These are phyloP conservation scores for Autographa pulchrina DNA, from an alignment of 2,888 invertebrate genomes.

Conservation along the genomic window DNA sequence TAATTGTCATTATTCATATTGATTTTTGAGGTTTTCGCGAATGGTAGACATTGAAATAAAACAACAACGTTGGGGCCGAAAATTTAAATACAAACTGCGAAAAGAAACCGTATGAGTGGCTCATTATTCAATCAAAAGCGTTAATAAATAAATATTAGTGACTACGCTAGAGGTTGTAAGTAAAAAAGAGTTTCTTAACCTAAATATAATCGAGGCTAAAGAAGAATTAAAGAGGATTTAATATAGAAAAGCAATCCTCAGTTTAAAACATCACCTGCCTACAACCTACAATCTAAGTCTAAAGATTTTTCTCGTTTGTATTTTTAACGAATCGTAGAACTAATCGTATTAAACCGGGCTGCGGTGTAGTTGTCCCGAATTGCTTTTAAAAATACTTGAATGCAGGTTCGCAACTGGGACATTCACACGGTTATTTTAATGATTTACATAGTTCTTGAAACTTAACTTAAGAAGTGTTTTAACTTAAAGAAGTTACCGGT, in stretches of 20 bases:
- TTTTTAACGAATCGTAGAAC: slow-evolving; percentile 25
- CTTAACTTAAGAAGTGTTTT: slow-evolving; percentile 1
- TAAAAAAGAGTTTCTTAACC: no score
- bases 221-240: background rate
- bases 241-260: slow-evolving; percentile 6
- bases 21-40: no score
- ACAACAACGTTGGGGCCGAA: no score
- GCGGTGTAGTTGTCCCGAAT: slow-evolving; percentile 20
- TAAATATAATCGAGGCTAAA: background rate
- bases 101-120: no score
- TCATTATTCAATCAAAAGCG: no score
- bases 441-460: background rate
- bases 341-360: slow-evolving; percentile 41
- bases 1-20: no score
- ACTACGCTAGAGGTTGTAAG: no score
- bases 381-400: slow-evolving; percentile 19
- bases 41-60: no score
- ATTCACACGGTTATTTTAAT: slow-evolving; percentile 8
- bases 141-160: no score
- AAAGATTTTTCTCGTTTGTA: background rate
- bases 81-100: no score
- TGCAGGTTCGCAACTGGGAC: slow-evolving; percentile 2
- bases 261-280: slow-evolving; percentile 19
- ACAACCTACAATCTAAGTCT: background rate
- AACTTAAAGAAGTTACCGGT: background rate